Base-by-base conservation (phyloP, 2,113 vertebrate genomes). In the Onychorhynchus coronatus region DNA sequence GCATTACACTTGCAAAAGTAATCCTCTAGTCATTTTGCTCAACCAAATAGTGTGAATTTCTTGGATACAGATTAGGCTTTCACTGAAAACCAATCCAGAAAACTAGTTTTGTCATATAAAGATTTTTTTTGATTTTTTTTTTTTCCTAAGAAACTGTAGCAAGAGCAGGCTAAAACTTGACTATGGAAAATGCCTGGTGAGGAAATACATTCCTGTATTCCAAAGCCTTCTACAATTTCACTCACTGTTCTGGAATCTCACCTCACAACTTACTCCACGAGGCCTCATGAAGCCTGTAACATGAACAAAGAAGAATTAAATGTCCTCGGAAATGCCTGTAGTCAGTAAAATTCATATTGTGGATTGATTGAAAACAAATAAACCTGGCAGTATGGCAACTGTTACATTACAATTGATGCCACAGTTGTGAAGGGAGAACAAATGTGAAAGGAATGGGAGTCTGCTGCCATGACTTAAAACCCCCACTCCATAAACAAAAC, bases 161-260 rank as follows among this genome's bases (percentile, higher is more conserved):
- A 94, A 78, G 53, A 96, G 33, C 93, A 94, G 68, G 90, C 79
- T 91, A 95, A 96, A 96, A 96, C 88, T 90, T 96, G 90, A 93
- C 55, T 67, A 4, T 73, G 76, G 65, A 93, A 91, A 91, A 84
- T 71, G 68, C 85, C 79, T 86, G 75, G 50, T 93, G 53, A 96
- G 85, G 89, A 95, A 91, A 91, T 74, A 30, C 92, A 84, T 96
- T 94, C 90, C 79, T 96, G n/a, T 95, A 61, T 84, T 93, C 76
- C 72, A 90, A 77, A 85, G 35, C 88, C 39, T 33, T 25, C 82
- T 92, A 10, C 66, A 71, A 70, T 90, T 92, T 94, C 93, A 81
- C 55, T 83, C 93, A 68, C 56, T 81, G 17, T 77, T 67, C 72
- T 86, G 75, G 90, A 95, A 95, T 91, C 70, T 91, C 58, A 85